A percentile compares a stretch with the other conserved stretches of the same genome.
These are phyloP conservation scores for Galagoides demidoff DNA, from an alignment of 2,797 vertebrate genomes.

Conservation along the genomic window DNA sequence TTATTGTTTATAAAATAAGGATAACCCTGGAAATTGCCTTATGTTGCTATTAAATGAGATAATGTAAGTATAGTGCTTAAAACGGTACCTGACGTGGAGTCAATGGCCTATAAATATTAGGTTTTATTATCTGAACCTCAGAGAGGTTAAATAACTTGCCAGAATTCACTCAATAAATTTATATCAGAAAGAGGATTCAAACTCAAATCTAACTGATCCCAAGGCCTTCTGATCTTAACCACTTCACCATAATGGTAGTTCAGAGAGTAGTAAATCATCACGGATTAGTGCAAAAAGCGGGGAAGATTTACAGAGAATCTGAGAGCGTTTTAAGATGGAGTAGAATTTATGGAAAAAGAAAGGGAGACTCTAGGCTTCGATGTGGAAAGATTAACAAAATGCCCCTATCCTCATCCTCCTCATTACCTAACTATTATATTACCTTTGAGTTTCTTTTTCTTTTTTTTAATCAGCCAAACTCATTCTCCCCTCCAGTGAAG, in stretches of 20 bases:
- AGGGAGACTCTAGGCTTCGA: not conserved
- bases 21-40: not conserved
- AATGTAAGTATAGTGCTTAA: not conserved
- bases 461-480: not conserved
- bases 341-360: conserved; percentile 46
- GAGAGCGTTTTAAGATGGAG: conserved; percentile 38
- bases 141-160: conserved; percentile 51
- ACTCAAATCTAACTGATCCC: not conserved
- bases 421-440: not conserved
- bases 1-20: not conserved
- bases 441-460: not conserved
- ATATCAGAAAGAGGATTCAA: not conserved
- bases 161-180: conserved; percentile 8
- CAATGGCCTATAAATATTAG: not conserved
- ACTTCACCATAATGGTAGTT: not conserved
- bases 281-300: not conserved
- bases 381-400: not conserved
- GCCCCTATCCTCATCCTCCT: too few species aligned
- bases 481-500: not conserved
- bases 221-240: not conserved
- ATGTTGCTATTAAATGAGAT: not conserved
- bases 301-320: conserved; percentile 21
- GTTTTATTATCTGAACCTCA: conserved; percentile 21
- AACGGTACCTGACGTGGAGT: not conserved
- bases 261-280: conserved; percentile 6